Evolutionary conservation across 2,888 invertebrate species (phyloP).

Genomic region (Mayetiola destructor): DNA sequence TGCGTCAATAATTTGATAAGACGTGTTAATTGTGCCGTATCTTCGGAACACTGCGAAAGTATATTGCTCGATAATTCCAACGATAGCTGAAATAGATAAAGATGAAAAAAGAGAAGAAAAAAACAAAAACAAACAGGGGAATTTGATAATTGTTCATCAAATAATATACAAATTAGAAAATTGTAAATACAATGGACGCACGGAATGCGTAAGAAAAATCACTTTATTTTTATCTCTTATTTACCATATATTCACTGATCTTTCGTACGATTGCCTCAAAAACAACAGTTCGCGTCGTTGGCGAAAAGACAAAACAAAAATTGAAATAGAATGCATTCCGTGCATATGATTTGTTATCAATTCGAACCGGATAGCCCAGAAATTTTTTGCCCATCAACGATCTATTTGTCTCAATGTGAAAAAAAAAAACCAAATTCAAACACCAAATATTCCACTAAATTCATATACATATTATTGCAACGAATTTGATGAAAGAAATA

Average conservation of each 20-base stretch:
- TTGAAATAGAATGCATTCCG: constrained; percentile 74
- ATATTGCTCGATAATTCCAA: constrained; percentile 60
- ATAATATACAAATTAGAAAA: not conserved
- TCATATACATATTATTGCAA: not conserved
- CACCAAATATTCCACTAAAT: not conserved
- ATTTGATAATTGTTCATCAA: not conserved
- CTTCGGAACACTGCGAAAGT: constrained; percentile 46
- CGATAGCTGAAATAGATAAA: constrained; percentile 39
- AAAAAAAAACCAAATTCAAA: not conserved
- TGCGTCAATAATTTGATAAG: constrained; percentile 46
- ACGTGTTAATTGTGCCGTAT: constrained; percentile 42
- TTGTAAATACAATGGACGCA: not conserved
- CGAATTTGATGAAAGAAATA: not conserved
- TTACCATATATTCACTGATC: constrained; percentile 61
- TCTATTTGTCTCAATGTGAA: constrained; percentile 31
- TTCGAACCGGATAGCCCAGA: constrained; percentile 63
- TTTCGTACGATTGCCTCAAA: constrained; percentile 71
- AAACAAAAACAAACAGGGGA: not conserved
- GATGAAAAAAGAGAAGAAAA: no score
- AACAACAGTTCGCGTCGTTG: constrained; percentile 58
- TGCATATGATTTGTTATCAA: constrained; percentile 62
- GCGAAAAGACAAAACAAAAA: constrained; percentile 66
- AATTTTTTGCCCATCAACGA: constrained; percentile 61
- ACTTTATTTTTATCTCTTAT: constrained; percentile 22
- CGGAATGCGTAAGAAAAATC: no score